A percentile compares a stretch with the other conserved stretches of the same genome.
Evolutionary conservation across 1,140 invertebrate genomes (phyloP).

Genomic region (Papilio dardanus): DNA sequence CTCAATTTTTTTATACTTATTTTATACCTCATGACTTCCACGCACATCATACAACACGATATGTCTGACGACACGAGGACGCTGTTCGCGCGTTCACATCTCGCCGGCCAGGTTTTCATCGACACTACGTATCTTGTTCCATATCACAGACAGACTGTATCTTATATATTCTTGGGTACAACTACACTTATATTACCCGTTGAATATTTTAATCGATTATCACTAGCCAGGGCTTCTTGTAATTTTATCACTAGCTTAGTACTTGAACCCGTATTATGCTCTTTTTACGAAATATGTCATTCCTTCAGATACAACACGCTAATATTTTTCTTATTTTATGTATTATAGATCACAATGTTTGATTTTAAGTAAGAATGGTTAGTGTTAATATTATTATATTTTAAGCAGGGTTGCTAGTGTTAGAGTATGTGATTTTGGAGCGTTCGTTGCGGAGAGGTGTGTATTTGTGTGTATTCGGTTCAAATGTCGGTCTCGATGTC

Average conservation of each 20-base stretch:
- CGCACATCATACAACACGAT: constrained; percentile 70
- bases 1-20: constrained; percentile 66
- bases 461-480: constrained; percentile 52
- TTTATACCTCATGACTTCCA: constrained; percentile 71
- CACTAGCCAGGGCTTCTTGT: constrained; percentile 65
- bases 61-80: constrained; percentile 51
- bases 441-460: constrained; percentile 49
- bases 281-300: constrained; percentile 58
- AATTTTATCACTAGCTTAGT: constrained; percentile 70
- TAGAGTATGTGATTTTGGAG: constrained; percentile 45
- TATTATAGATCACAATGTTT: constrained; percentile 62
- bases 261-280: constrained; percentile 59
- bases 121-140: constrained; percentile 50
- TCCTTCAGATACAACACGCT: constrained; percentile 67
- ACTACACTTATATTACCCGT: constrained; percentile 39
- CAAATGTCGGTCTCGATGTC: constrained; percentile 38
- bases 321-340: constrained; percentile 63
- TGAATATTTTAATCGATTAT: constrained; percentile 27
- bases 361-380: constrained; percentile 61
- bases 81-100: constrained; percentile 40
- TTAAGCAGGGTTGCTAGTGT: constrained; percentile 56
- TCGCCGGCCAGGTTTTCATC: constrained; percentile 50
- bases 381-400: constrained; percentile 53
- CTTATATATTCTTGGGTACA: constrained; percentile 48
- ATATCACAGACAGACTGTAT: constrained; percentile 47